These are phyloP conservation scores for Idaea straminata DNA, from an alignment of 2,888 invertebrate genomes.

Conservation along the genomic window DNA sequence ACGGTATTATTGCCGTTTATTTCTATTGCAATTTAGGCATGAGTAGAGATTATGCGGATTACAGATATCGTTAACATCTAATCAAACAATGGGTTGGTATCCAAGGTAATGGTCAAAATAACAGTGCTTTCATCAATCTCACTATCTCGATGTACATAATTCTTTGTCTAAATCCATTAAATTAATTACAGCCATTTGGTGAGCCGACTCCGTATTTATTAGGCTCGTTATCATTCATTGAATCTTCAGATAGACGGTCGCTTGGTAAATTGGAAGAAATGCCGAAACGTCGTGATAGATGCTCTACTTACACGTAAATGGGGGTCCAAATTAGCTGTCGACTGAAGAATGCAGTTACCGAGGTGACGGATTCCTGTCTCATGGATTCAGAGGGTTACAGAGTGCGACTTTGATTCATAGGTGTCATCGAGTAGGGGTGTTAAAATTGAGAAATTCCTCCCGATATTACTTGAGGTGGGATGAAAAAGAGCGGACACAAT, in stretches of 20 bases:
- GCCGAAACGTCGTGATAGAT: slow-evolving; percentile 68
- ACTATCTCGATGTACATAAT: slow-evolving; percentile 78
- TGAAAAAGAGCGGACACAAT: slow-evolving; percentile 39
- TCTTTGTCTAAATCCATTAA: slow-evolving; percentile 80
- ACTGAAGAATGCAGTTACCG: slow-evolving; percentile 71
- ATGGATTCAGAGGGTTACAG: slow-evolving; percentile 38
- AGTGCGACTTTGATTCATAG: slow-evolving; percentile 65
- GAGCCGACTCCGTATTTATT: slow-evolving; percentile 77
- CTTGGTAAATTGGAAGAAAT: slow-evolving; percentile 67
- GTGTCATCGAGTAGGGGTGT: slow-evolving; percentile 65
- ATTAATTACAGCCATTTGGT: slow-evolving; percentile 77
- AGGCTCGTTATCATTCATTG: slow-evolving; percentile 79
- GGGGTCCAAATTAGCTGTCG: slow-evolving; percentile 75
- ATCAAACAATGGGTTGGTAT: slow-evolving; percentile 17
- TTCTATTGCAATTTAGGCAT: not conserved
- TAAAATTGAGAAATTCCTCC: slow-evolving; percentile 69
- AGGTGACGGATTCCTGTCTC: slow-evolving; percentile 66
- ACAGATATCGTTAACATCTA: slow-evolving; percentile 4
- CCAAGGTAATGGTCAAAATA: slow-evolving; percentile 60
- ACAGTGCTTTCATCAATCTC: slow-evolving; percentile 64
- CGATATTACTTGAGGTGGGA: slow-evolving; percentile 57
- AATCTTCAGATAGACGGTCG: slow-evolving; percentile 71
- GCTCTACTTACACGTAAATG: slow-evolving; percentile 71
- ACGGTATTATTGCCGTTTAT: not conserved
- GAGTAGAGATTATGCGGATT: not conserved